Conservation (phyloP, 2,888 invertebrate species). For the Xestia xanthographa region DNA sequence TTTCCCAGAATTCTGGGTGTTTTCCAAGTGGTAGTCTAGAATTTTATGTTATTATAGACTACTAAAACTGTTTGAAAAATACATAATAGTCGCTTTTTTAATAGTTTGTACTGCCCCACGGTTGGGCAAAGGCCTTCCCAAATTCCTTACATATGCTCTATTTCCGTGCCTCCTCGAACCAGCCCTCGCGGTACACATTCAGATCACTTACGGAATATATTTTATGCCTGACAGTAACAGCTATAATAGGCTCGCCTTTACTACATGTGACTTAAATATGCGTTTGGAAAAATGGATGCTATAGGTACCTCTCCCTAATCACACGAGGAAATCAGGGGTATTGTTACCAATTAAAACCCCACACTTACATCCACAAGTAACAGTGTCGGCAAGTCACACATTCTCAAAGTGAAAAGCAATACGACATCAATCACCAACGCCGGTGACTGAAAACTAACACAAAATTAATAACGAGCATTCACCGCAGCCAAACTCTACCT, state of each 20-base stretch:
- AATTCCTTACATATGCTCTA: too few species aligned
- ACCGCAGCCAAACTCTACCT: constrained; percentile 62
- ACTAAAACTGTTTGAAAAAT: neutral
- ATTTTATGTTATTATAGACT: neutral
- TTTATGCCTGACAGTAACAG: neutral
- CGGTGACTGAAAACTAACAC: constrained; percentile 63
- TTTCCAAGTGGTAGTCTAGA: neutral
- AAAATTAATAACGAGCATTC: constrained; percentile 62
- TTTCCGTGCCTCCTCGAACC: too few species aligned
- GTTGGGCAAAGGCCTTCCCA: too few species aligned
- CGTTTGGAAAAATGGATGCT: neutral
- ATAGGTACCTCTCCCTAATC: neutral
- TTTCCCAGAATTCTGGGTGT: neutral
- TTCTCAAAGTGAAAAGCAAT: constrained; percentile 49
- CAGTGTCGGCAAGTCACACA: constrained; percentile 32
- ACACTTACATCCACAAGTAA: neutral
- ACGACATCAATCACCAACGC: constrained; percentile 56
- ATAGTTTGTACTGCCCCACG: too few species aligned
- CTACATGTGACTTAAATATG: neutral
- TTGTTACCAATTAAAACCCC: neutral
- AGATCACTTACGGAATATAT: neutral
- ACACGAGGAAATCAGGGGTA: neutral
- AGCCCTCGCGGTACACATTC: too few species aligned
- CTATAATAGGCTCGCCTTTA: neutral
- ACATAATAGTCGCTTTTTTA: neutral